These are phyloP conservation scores for Heliconius eleuchia DNA, from an alignment of 1,140 invertebrate species.

Conservation along the genomic window DNA sequence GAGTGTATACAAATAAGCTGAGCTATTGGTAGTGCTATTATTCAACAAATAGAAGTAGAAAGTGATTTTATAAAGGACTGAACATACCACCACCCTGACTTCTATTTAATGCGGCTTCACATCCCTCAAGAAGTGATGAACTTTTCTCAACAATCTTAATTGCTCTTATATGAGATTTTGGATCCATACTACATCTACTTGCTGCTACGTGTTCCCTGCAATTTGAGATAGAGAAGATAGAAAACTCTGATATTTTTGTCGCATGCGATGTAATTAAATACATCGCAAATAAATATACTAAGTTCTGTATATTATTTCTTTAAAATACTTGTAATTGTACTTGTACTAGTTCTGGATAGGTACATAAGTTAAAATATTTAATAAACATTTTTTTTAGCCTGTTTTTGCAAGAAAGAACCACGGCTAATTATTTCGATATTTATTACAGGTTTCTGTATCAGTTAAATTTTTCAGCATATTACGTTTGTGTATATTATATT, in stretches of 20 bases:
- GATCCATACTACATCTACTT: background rate
- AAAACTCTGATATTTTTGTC: background rate
- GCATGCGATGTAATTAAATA: background rate
- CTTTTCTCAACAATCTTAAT: background rate
- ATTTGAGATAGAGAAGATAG: background rate
- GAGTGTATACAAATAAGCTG: constrained; percentile 1
- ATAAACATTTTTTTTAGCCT: background rate
- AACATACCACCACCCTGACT: background rate
- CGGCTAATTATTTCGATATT: background rate
- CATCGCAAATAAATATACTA: background rate
- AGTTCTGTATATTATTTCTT: background rate
- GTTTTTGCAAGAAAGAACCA: background rate
- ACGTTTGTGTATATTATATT: background rate
- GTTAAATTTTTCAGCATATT: background rate
- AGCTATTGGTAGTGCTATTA: background rate
- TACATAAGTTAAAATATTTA: background rate
- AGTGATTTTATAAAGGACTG: background rate
- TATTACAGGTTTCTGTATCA: background rate
- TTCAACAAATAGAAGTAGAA: background rate
- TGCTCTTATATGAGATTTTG: background rate
- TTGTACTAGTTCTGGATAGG: background rate
- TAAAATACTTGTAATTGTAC: background rate
- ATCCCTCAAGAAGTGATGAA: background rate
- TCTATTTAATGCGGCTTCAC: background rate
- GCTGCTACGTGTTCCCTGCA: background rate